These are phyloP conservation scores for Rallus crepitans DNA, from an alignment of 2,797 vertebrate genomes.

Conservation along the genomic window DNA sequence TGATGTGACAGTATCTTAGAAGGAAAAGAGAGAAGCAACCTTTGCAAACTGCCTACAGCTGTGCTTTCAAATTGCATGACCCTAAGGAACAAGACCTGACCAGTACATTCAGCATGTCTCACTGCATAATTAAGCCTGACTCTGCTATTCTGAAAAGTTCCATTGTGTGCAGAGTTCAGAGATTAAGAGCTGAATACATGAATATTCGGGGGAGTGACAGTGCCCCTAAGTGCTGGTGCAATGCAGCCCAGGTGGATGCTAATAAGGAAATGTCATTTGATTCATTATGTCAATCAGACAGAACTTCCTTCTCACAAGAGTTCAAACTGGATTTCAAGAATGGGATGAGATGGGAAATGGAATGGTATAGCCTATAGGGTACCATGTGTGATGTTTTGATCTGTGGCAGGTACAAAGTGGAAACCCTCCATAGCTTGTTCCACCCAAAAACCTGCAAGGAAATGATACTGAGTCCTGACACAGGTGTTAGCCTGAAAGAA, in stretches of 20 bases:
- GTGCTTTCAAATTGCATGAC: neutral
- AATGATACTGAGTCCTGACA: neutral
- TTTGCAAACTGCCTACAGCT: constrained; percentile 29
- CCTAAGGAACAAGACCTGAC: constrained; percentile 56
- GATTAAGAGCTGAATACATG: constrained; percentile 22
- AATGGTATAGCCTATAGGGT: fast-evolving
- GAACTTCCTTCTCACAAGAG: neutral
- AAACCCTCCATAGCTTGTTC: neutral
- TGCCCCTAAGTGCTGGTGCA: neutral
- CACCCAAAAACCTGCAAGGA: neutral
- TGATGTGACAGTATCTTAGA: constrained; percentile 35
- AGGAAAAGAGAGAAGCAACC: neutral
- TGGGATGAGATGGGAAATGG: neutral
- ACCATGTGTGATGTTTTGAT: neutral
- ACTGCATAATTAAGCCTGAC: constrained; percentile 13
- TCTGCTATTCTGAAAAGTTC: constrained; percentile 33
- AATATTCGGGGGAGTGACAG: neutral
- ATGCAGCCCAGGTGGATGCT: constrained; percentile 24
- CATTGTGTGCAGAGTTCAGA: constrained; percentile 40
- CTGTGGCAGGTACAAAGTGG: neutral
- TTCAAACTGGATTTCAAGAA: neutral
- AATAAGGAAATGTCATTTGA: neutral
- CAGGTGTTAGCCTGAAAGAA: neutral
- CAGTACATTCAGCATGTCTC: constrained; percentile 29
- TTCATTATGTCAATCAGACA: neutral